Conservation (phyloP, 2,888 invertebrate genomes). For the Prosopocoilus inquinatus region DNA sequence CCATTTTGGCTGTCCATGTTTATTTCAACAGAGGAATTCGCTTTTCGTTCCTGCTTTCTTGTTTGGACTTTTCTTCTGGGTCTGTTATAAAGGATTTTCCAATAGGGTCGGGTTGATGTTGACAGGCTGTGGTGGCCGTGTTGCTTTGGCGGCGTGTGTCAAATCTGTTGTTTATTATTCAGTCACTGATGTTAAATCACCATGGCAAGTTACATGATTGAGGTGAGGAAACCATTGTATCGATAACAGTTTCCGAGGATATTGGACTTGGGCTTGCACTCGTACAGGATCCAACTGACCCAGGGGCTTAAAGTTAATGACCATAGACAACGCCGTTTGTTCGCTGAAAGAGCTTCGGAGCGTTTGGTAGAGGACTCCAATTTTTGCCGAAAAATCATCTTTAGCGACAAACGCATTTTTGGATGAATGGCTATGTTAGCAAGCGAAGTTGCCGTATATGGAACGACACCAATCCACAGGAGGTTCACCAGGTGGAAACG, state of each 20-base stretch:
- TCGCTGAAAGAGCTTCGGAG: conserved; percentile 24
- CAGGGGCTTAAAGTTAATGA: conserved; percentile 24
- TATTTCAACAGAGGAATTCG: too few species aligned
- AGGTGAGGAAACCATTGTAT: too few species aligned
- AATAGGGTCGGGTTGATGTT: background rate
- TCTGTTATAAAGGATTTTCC: background rate
- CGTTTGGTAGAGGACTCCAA: conserved; percentile 23
- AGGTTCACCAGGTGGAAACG: conserved; percentile 24
- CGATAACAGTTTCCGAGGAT: too few species aligned
- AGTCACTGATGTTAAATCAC: background rate
- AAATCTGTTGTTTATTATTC: too few species aligned
- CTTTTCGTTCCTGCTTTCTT: too few species aligned
- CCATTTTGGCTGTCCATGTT: too few species aligned
- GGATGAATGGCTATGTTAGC: conserved; percentile 24
- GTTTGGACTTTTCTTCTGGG: too few species aligned
- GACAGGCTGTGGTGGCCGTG: too few species aligned
- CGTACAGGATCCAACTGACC: too few species aligned
- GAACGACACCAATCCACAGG: conserved; percentile 24
- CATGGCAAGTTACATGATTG: conserved; percentile 31
- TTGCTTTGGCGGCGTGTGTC: background rate
- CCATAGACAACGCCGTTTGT: conserved; percentile 24
- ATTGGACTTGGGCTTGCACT: conserved; percentile 27
- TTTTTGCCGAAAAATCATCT: conserved; percentile 24
- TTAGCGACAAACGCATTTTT: conserved; percentile 22
- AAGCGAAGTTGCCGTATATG: conserved; percentile 25